These are phyloP conservation scores for Danio choprae DNA, from an alignment of 2,797 vertebrate species.

Conservation along the genomic window DNA sequence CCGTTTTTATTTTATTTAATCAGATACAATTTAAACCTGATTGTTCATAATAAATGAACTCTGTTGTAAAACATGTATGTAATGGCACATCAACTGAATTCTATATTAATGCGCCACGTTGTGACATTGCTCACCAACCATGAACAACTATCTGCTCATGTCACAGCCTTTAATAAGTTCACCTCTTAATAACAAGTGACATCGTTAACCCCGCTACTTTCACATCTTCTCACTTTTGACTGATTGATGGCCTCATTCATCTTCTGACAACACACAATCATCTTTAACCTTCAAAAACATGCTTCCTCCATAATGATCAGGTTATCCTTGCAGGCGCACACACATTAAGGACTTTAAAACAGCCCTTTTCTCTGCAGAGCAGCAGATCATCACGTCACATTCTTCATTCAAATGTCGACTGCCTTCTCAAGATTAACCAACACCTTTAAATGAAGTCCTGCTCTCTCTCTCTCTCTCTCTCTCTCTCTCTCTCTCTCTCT, in stretches of 20 bases:
- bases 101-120: background rate
- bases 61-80: background rate
- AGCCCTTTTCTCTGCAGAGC: constrained; percentile 11
- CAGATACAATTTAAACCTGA: background rate
- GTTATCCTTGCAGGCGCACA: constrained; percentile 19
- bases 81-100: background rate
- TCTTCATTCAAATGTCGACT: background rate
- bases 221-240: constrained; percentile 9
- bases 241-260: constrained; percentile 25
- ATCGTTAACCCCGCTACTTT: background rate
- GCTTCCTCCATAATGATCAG: constrained; percentile 10
- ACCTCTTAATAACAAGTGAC: background rate
- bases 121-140: background rate
- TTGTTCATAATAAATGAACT: background rate
- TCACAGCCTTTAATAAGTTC: background rate
- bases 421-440: constrained; percentile 14
- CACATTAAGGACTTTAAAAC: constrained; percentile 14
- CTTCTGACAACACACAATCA: constrained; percentile 27
- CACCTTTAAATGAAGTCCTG: constrained; percentile 27
- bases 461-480: background rate
- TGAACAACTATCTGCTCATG: background rate
- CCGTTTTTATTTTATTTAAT: no score
- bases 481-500: background rate
- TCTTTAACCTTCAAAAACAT: constrained; percentile 44
- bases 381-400: constrained; percentile 14